Base-by-base conservation (phyloP, 2,113 vertebrate species). In the Seriola dumerili region DNA sequence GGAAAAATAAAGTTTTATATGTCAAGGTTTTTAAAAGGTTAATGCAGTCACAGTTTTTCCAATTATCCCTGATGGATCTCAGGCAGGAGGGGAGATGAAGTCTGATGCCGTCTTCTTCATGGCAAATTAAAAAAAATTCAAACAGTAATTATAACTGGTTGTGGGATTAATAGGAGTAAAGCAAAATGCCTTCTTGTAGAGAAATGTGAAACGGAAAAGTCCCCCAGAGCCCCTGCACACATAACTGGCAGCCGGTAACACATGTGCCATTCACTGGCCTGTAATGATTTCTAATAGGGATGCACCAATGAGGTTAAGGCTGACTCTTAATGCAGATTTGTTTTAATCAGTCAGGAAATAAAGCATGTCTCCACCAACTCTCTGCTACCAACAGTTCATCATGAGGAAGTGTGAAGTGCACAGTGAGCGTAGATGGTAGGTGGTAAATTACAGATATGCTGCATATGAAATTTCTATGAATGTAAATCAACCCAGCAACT, bases 181-280 rank as follows among this genome's bases (percentile, higher is more conserved):
- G 17, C 57, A 44, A 46, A 14, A 50, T 59, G 29, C 44, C 66
- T 40, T 57, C 46, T 13, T 64, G 40, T 5, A 36, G 29, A 55
- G 36, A 14, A 14, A 17, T 50, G 63, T 25, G 46, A 68, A 84
- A 34, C 25, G 63, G 12, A 68, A 34, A 16, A 63, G 17, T 66
- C 40, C 59, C n/a, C 42, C 75, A 16, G 40, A 8, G 32, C 29
- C 58, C 19, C 23, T 38, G 5, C 50, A 64, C 25, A 67, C 23
- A 19, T 80, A 46, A 66, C 5, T 61, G 59, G 21, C 14, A 75
- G 34, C 16, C 9, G 52, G n/a, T 36, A 5, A 52, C 52, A 23
- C n/a, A 25, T 40, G 14, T 40, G n/a, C 8, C 72, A 32, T 64
- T 36, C 17, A 21, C 67, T 44, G 16, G 10, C 3, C 67, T 40